Evolutionary conservation across 2,797 vertebrate genomes (phyloP), one percentile per base, ranked within the genome.

Genomic region (Propithecus perrieri): DNA sequence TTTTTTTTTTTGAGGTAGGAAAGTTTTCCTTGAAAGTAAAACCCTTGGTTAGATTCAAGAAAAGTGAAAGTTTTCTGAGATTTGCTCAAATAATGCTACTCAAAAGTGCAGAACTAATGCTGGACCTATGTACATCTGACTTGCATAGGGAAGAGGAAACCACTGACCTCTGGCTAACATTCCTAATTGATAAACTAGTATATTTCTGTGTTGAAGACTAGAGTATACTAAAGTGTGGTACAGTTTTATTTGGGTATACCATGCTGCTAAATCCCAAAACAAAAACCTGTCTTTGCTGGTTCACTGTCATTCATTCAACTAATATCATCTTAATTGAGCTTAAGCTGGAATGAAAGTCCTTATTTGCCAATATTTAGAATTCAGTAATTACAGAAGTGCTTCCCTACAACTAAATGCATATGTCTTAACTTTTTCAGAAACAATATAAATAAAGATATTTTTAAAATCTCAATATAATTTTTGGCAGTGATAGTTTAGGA

Each of bases 391-490:
- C 8, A 69, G 33, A 93, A 63, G 28, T 35, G 5, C 72, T 59
- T 88, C 48, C 1, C 74, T 43, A 22, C 22, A 76, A n/a, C 33
- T 72, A 33, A 57, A 65, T 14, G 18, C 33, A 41, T 0, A 11
- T 41, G 18, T 50, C 55, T 89, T 76, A 75, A 86, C 22, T 50
- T 83, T 95, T 84, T 75, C 57, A 96, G 50, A 89, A 94, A 46
- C 61, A 24, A 93, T 57, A 0, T 89, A 72, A 41, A 86, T 48
- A 38, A 75, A 87, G 43, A 59, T n/a, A 83, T 67, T 89, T 97
- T 76, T 26, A 72, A 74, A 75, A 71, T 57, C 28, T 89, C 74
- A 83, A 22, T 81, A 20, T 63, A 85, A 59, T 72, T 89, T 33
- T 91, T 46, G 20, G 50, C 2, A 93, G 24, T 18, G 15, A 65